Evolutionary conservation across 2,113 vertebrate genomes (phyloP), one percentile per base, ranked within the genome.

Genomic region (Cheilinus undulatus): DNA sequence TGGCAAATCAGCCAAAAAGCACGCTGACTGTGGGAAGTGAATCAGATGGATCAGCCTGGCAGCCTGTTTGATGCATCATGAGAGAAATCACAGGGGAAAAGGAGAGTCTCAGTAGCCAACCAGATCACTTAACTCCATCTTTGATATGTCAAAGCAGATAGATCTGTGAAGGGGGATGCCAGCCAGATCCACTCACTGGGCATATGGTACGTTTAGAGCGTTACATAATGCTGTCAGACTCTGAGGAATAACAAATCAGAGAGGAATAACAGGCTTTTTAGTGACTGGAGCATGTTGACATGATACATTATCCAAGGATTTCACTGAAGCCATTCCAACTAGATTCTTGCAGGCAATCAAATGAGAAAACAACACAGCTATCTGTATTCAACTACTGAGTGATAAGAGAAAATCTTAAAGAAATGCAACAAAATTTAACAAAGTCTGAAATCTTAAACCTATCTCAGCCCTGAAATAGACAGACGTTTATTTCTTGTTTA

Each of bases 141-240:
- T 54, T 81, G 45, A 75, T 46, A 17, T 67, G 70, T 48, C 19
- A 17, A 40, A 68, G 22, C 51, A 46, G 45, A 75, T 54, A 42
- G 19, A 59, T 19, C 36, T 30, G 63, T 58, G 17, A 26, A 63
- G 22, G 22, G 22, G 30, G 23, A 62, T 15, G 14, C 48, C 57
- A 63, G 48, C 14, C 43, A 24, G 42, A 17, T 5, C 17, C 23
- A 26, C 58, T 54, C 9, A 26, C 4, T 51, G 30, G n/a, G 1
- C 13, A 49, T 17, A 12, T 38, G 32, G 28, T 30, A 30, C 8
- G 30, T 30, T 38, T 38, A 38, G 2, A 14, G 13, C 36, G 4
- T 38, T 38, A 11, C 42, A 45, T 8, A 45, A 45, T 45, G 7
- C 8, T n/a, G 19, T n/a, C 42, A 45, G 36, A 38, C 36, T 14